Evolutionary conservation across 1,140 invertebrate genomes (phyloP), one percentile per base, ranked within the genome.

Genomic region (Pogonomyrmex barbatus): DNA sequence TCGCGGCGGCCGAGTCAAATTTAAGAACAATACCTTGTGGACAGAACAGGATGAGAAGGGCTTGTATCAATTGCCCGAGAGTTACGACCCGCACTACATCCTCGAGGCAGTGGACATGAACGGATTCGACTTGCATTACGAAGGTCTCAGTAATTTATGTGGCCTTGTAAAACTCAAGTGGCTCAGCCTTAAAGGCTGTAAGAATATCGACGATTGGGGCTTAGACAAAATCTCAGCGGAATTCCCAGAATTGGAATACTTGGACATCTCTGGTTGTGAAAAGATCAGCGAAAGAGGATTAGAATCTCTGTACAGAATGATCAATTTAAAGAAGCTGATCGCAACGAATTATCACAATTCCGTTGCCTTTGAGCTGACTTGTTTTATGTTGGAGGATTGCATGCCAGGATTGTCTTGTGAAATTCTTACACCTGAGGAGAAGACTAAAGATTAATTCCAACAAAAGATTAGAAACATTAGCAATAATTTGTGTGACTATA

Each of bases 181-280:
- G 94, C 90, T 98, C 0, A 97, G 96, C 86, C 94, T 98, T 42
- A 95, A 94, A 87, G 95, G 96, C 71, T 97, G 97, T 87, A 89
- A 93, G 63, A 89, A 95, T 58, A 95, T 98, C 75, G 96, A 98
- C 94, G 97, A 98, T 92, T 98, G 97, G 97, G 96, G 96, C 84
- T 86, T 98, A 70, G 97, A 97, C 92, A 95, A 95, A 85, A 93
- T 98, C 42, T 93, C 95, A 45, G 94, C 95, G 54, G 93, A 96
- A n/a, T 96, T 96, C 85, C 93, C 96, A 17, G 95, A 93, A 17
- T 91, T 98, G 33, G 96, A 98, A 91, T 96, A 97, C 86, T 93
- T 98, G 6, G 97, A 98, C 94, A 91, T 98, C 2, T 96, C 97
- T 83, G 95, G 96, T 63, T 98, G 97, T 92, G 94, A 95, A 9